phyloP scores from a whole-genome alignment of 2,113 vertebrate genomes.

The Terrapene triunguis region DNA sequence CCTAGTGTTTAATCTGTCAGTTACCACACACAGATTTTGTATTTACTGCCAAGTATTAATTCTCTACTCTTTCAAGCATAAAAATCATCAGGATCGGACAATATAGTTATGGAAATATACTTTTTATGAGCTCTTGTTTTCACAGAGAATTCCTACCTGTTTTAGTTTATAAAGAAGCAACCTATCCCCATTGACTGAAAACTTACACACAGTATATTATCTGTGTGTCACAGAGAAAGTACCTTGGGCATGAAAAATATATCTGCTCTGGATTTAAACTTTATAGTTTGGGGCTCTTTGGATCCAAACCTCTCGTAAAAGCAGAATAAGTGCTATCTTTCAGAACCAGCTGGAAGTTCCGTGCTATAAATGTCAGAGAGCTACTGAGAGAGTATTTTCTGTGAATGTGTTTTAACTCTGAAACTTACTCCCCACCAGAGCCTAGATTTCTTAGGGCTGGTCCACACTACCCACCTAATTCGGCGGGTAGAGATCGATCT shows the following conservation, averaged over 20 bases:
- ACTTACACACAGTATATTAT: background rate
- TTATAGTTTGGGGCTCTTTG: background rate
- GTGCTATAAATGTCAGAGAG: background rate
- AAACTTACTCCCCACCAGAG: background rate
- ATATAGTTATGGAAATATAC: background rate
- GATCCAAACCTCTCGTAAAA: background rate
- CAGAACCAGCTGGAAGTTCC: slow-evolving; percentile 17
- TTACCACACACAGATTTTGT: slow-evolving; percentile 72
- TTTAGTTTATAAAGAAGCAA: background rate
- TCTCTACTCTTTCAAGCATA: slow-evolving; percentile 71
- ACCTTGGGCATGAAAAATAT: background rate
- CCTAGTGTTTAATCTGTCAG: slow-evolving; percentile 77
- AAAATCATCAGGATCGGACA: slow-evolving; percentile 57
- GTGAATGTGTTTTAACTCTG: background rate
- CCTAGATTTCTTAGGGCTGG: background rate
- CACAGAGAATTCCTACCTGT: background rate
- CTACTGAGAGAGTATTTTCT: background rate
- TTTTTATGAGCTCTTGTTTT: background rate
- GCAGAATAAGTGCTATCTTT: background rate
- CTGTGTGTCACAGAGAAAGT: background rate
- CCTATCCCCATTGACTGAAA: background rate
- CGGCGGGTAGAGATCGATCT: no score
- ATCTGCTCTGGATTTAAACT: background rate
- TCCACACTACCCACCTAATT: no score
- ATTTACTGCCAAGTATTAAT: slow-evolving; percentile 70